Base-by-base conservation (phyloP, 2,113 vertebrate genomes). In the Puntigrus tetrazona region DNA sequence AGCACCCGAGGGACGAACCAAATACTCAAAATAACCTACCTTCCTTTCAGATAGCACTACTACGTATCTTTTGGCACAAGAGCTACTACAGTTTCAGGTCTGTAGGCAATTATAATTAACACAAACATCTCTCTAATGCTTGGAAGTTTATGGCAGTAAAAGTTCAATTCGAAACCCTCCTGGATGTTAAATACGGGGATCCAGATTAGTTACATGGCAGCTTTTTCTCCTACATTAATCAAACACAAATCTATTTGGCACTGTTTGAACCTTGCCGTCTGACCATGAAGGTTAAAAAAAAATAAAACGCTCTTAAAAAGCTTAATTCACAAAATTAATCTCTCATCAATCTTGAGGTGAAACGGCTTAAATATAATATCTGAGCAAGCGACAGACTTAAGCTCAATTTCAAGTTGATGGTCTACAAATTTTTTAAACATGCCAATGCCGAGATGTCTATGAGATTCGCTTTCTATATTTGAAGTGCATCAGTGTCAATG, bases 11-110 rank as follows among this genome's bases (percentile, higher is more conserved):
- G 85, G 87, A 85, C 80, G 47, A 81, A 20, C 86, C 41, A 67
- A 82, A 78, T 29, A 72, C 90, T 82, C 45, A 86, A 84, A 86
- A 89, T 86, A 88, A 50, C 75, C 55, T 55, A 76, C 86, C 88
- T 86, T 34, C 22, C 57, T 14, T 52, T 57, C 38, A 67, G 55
- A 3, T 67, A 83, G 31, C 78, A 78, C 59, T 41, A 43, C 31
- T 59, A 22, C 13, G 22, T 41, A 14, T n/a, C 8, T 57, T 87
- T 81, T 84, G 82, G 82, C 82, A 84, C 82, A 69, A 69, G 47
- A 61, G 36, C 82, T 31, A 74, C 82, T 31, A 74, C 77, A 87
- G 78, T 76, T 45, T 86, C 65, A 69, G 61, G 72, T 77, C 85
- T 77, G 70, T 73, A 77, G 72, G 31, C 50, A 31, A 67, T 41